Base-by-base conservation (phyloP, 2,888 invertebrate species). In the Mamestra brassicae region DNA sequence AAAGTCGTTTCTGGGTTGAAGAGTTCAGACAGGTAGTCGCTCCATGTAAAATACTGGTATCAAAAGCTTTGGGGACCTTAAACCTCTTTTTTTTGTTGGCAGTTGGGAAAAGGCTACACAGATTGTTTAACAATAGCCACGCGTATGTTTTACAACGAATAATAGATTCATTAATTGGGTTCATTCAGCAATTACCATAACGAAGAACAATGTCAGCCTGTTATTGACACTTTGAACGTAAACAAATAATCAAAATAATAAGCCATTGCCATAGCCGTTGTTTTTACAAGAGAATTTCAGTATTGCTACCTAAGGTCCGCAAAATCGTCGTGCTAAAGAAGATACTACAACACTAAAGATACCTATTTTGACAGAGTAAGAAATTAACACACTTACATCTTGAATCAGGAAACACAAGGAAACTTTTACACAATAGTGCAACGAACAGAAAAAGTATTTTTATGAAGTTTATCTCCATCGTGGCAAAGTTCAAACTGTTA, bases 401-500 rank as follows among this genome's bases (percentile, higher is more conserved):
- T 55, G 17, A 70, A 62, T 45, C 57, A 65, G 61, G 55, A 65
- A 82, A 61, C 52, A 71, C 57, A 57, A 69, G 64, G 74, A 84
- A 85, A 82, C 74, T 76, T 80, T 83, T 82, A 84, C 76, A 72
- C 66, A 71, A 78, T 81, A 80, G 71, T 76, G 58, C 71, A 79
- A 61, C 74, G 52, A n/a, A 76, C 64, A 65, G 60, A 73, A 75
- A 54, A 78, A 83, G 74, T 66, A 78, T 85, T 84, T 85, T 78
- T 74, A 85, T 83, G 75, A 78, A 84, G 85, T 88, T 83, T 87
- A 85, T 86, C 83, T 81, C 72, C 71, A 80, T 80, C 85, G 86
- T 90, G 86, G 85, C 86, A 89, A 90, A 90, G 89, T 90, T 92
- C 89, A 90, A 88, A 89, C 85, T 74, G 76, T 78, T 86, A 87